Percentiles rank a stretch among this genome's conserved stretches.
Evolutionary conservation across 2,888 invertebrate genomes (phyloP).

Genomic region (Dyspetes luteomarginatus): DNA sequence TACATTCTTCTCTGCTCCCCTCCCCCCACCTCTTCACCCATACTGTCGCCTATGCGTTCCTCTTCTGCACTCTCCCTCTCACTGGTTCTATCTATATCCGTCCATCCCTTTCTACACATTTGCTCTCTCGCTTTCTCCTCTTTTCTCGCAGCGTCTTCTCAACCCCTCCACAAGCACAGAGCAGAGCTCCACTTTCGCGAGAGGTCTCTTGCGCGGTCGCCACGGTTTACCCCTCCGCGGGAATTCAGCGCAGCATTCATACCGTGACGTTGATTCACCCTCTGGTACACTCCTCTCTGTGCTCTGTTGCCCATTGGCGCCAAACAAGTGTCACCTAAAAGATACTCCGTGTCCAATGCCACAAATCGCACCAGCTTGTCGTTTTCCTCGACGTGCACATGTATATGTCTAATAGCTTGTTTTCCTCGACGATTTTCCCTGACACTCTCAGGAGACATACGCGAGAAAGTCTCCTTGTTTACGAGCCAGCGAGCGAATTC

Average conservation of each 20-base stretch:
- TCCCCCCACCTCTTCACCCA: conserved; percentile 20
- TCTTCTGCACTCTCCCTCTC: conserved; percentile 19
- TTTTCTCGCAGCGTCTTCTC: conserved; percentile 65
- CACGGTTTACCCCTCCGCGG: conserved; percentile 25
- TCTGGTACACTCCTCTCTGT: conserved; percentile 69
- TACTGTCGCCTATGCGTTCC: conserved; percentile 32
- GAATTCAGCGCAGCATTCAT: conserved; percentile 82
- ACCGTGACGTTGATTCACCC: conserved; percentile 51
- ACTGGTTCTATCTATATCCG: conserved; percentile 1
- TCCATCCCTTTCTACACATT: neutral
- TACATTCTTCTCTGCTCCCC: conserved; percentile 7
- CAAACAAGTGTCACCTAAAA: conserved; percentile 73
- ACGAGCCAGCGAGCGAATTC: neutral
- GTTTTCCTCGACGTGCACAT: conserved; percentile 66
- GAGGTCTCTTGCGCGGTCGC: conserved; percentile 80
- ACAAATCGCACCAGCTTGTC: conserved; percentile 15
- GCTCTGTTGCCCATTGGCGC: conserved; percentile 72
- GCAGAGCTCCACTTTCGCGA: conserved; percentile 66
- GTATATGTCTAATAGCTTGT: conserved; percentile 9
- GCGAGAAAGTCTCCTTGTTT: neutral
- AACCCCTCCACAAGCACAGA: conserved; percentile 57
- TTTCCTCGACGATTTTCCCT: conserved; percentile 15
- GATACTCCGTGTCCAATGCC: conserved; percentile 67
- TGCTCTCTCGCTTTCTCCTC: conserved; percentile 62
- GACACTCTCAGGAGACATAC: conserved; percentile 9